phyloP scores from a whole-genome alignment of 1,140 invertebrate genomes.

The Cardiocondyla obscurior region DNA sequence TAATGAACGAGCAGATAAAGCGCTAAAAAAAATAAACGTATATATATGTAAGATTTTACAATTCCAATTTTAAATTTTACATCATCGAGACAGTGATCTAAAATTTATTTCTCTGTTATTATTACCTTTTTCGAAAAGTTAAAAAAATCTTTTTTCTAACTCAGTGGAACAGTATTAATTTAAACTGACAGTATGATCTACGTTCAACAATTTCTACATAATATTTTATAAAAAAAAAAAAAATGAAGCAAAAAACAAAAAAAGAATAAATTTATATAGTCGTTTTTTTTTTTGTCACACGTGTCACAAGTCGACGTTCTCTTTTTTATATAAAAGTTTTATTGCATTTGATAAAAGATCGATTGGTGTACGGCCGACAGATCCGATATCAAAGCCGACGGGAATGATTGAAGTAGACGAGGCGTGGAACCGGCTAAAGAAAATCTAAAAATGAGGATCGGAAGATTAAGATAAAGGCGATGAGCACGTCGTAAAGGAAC shows the following conservation, averaged over 20 bases:
- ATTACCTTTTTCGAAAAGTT: not conserved
- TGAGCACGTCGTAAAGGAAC: not conserved
- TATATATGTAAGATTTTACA: no score
- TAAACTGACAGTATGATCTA: not conserved
- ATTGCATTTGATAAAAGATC: not conserved
- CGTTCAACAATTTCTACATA: not conserved
- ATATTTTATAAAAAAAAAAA: not conserved
- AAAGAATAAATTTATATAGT: not conserved
- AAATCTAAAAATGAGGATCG: not conserved
- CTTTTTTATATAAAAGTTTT: not conserved
- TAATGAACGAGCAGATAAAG: not conserved
- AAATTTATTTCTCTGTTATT: not conserved
- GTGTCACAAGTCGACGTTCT: not conserved
- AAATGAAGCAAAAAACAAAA: no score
- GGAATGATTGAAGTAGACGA: not conserved
- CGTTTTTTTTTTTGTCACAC: not conserved
- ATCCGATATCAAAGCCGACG: constrained; percentile 2
- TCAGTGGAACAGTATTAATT: not conserved
- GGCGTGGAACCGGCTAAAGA: not conserved
- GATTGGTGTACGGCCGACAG: not conserved
- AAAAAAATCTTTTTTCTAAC: not conserved
- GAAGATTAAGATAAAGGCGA: constrained; percentile 21
- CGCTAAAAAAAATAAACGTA: not conserved
- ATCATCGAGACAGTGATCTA: not conserved
- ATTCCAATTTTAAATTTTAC: not conserved